Base-by-base conservation (phyloP, 1,140 invertebrate genomes). In the Ceratina calcarata region DNA sequence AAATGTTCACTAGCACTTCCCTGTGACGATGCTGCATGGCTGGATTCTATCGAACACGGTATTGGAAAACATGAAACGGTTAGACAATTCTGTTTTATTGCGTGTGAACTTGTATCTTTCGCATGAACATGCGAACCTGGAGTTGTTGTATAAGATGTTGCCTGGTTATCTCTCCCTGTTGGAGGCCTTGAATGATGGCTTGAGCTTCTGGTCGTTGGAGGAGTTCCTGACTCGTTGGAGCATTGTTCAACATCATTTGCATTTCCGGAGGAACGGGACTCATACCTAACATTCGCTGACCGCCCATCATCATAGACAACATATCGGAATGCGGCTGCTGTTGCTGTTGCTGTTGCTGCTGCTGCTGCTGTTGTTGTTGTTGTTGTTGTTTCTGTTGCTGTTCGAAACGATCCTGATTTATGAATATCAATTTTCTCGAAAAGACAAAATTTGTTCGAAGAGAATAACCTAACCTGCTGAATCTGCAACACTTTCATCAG, bases 111-210 rank as follows among this genome's bases (percentile, higher is more conserved):
- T 13, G 58, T n/a, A 45, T 24, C 7, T 71, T 49, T 16, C 20
- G 16, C 0, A 24, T 61, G 12, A 72, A 49, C 0, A 65, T 76
- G 74, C 69, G 58, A 76, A 94, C 94, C 85, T 93, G 92, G 24
- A 96, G 91, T 89, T 97, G 96, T 86, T 97, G 96, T 84, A 96
- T 94, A 58, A 97, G 91, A 88, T 96, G 94, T 84, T 95, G 95
- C 27, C 94, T 94, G 1, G 95, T 96, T n/a, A 97, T 95, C 89
- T 96, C 95, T 68, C 96, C 96, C 27, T 95, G 94, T 84, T 95
- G 95, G 80, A 96, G 90, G 94, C 96, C 95, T 90, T 95, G 95
- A 86, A 96, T 94, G 55, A 96, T 96, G 57, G 95, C 95, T 89
- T 96, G 95, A 8, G 96, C 95, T 91, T 97, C 96, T 0, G 95